Conservation (phyloP, 2,113 vertebrate species). For the Microtus oregoni region DNA sequence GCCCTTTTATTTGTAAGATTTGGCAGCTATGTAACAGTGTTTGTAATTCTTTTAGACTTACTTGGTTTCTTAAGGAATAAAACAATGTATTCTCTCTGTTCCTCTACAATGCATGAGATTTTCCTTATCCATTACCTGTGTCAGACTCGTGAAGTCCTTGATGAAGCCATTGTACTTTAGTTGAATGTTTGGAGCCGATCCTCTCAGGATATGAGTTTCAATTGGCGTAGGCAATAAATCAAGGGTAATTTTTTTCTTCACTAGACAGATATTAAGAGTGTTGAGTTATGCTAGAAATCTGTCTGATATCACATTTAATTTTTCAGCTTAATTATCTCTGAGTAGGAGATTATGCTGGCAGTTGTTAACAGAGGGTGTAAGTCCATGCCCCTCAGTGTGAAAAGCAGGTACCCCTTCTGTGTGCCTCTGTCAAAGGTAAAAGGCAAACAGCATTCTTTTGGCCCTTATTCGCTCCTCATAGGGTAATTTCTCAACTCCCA, state of each 20-base stretch:
- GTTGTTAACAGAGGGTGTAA: background rate
- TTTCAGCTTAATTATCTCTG: background rate
- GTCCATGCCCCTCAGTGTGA: background rate
- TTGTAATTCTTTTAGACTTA: constrained; percentile 43
- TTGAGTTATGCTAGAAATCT: background rate
- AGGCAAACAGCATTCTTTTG: background rate
- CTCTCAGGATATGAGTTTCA: background rate
- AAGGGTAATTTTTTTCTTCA: background rate
- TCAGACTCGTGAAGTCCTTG: background rate
- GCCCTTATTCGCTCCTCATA: background rate
- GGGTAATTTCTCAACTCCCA: background rate
- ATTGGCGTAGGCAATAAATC: background rate
- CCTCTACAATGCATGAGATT: background rate
- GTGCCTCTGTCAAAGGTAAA: background rate
- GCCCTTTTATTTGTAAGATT: constrained; percentile 20
- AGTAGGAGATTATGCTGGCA: background rate
- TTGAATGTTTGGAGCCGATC: background rate
- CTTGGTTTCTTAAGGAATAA: background rate
- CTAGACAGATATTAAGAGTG: background rate
- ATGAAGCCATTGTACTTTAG: background rate
- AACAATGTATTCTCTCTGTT: background rate
- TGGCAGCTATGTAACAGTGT: background rate
- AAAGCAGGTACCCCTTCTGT: background rate
- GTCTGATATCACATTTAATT: background rate
- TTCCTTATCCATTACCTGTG: background rate